Evolutionary conservation across 2,888 invertebrate genomes (phyloP).

Genomic region (Danaus chrysippus): DNA sequence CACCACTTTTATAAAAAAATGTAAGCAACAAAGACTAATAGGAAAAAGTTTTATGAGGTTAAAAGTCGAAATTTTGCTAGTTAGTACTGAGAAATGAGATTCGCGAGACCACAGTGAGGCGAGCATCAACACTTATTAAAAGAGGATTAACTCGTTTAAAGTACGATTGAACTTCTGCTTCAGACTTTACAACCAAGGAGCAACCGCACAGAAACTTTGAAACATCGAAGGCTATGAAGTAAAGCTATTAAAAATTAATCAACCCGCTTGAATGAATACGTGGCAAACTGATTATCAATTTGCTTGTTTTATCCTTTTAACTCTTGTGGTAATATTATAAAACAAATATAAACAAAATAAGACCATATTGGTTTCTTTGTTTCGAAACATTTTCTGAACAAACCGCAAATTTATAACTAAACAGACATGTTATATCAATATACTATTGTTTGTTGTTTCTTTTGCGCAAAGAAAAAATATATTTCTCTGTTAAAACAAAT

Average conservation of each 20-base stretch:
- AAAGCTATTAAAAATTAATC: slow-evolving; percentile 29
- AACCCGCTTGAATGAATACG: slow-evolving; percentile 14
- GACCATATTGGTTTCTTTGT: too few relatives aligned
- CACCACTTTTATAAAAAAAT: not conserved
- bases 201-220: slow-evolving; percentile 45
- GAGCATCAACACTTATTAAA: slow-evolving; percentile 74
- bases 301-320: not conserved
- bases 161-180: slow-evolving; percentile 64
- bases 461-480: slow-evolving; percentile 59
- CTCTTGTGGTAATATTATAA: not conserved
- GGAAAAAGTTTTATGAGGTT: slow-evolving; percentile 28
- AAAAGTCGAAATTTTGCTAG: slow-evolving; percentile 44
- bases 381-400: too few relatives aligned
- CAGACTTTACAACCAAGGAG: slow-evolving; percentile 37
- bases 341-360: too few relatives aligned
- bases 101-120: slow-evolving; percentile 40
- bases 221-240: slow-evolving; percentile 30
- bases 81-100: slow-evolving; percentile 53
- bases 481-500: slow-evolving; percentile 71
- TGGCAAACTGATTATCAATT: not conserved
- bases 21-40: slow-evolving; percentile 11
- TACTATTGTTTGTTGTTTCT: slow-evolving; percentile 20
- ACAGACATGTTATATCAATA: too few relatives aligned
- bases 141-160: slow-evolving; percentile 73
- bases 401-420: too few relatives aligned